These are phyloP conservation scores for Oryzias javanicus DNA, from an alignment of 2,113 vertebrate species.

Conservation along the genomic window DNA sequence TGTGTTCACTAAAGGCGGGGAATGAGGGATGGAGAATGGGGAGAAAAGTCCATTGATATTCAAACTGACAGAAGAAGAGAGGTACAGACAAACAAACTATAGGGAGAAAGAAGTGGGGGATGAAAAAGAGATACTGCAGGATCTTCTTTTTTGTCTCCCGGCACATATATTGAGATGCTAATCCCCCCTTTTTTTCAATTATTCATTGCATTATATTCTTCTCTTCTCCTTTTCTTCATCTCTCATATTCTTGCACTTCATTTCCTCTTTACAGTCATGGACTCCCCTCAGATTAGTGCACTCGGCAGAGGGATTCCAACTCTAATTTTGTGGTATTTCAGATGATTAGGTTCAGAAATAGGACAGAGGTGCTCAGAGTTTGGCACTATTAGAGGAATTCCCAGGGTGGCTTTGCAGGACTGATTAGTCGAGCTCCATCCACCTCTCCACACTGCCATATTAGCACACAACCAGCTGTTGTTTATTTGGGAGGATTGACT, in stretches of 20 bases:
- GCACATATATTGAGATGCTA: constrained; percentile 75
- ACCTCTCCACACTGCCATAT: constrained; percentile 47
- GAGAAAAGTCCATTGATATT: constrained; percentile 59
- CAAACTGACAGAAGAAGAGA: constrained; percentile 44
- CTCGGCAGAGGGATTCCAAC: constrained; percentile 64
- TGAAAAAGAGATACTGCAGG: constrained; percentile 51
- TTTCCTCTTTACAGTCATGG: constrained; percentile 59
- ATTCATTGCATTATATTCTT: constrained; percentile 71
- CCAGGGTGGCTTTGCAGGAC: constrained; percentile 58
- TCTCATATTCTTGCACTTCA: constrained; percentile 50
- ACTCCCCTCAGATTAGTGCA: constrained; percentile 64
- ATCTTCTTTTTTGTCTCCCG: constrained; percentile 66
- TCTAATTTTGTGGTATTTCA: constrained; percentile 73
- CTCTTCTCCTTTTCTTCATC: constrained; percentile 38
- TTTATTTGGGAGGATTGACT: constrained; percentile 59
- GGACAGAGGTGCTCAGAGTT: constrained; percentile 66
- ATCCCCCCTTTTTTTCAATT: constrained; percentile 72
- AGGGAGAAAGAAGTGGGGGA: constrained; percentile 34
- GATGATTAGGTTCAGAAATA: constrained; percentile 71
- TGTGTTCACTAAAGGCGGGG: constrained; percentile 29
- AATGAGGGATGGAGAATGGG: constrained; percentile 22
- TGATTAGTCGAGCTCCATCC: constrained; percentile 61
- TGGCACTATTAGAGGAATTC: constrained; percentile 63
- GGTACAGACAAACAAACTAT: constrained; percentile 22
- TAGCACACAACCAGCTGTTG: constrained; percentile 70